Conservation (phyloP, 2,888 invertebrate species). For the Augiades crinisus region DNA sequence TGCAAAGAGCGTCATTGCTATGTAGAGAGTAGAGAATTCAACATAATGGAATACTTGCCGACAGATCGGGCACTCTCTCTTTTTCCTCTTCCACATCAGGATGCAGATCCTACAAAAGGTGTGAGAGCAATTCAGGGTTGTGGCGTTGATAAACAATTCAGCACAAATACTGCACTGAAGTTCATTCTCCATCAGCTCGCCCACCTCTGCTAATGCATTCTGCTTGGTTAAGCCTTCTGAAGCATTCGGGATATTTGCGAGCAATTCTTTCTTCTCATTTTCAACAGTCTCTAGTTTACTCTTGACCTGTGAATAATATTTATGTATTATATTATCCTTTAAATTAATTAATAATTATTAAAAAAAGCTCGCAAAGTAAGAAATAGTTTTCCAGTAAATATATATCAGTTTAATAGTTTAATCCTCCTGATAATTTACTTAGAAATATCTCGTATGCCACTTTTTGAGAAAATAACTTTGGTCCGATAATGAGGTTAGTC, state of each 20-base stretch:
- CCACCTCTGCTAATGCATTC: conserved; percentile 57
- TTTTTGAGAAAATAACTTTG: no score
- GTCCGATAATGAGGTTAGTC: no score
- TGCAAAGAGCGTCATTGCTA: no score
- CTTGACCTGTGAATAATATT: conserved; percentile 47
- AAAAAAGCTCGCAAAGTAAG: no score
- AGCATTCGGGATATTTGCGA: conserved; percentile 45
- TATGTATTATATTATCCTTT: no score
- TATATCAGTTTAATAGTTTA: no score
- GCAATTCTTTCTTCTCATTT: conserved; percentile 51
- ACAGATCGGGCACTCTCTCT: conserved; percentile 88
- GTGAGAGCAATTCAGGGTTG: conserved; percentile 87
- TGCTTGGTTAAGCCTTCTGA: conserved; percentile 47
- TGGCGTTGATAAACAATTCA: conserved; percentile 86
- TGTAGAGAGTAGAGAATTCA: no score
- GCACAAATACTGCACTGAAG: conserved; percentile 89
- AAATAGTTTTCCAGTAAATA: no score
- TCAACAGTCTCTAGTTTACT: conserved; percentile 53
- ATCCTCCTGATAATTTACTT: no score
- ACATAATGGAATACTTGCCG: conserved; percentile 56
- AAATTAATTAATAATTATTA: no score
- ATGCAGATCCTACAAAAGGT: conserved; percentile 89
- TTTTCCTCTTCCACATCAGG: conserved; percentile 85
- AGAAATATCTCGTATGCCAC: no score
- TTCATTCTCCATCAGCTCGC: conserved; percentile 84